Evolutionary conservation across 2,113 vertebrate species (phyloP).

Genomic region (Phrynocephalus versicolor): DNA sequence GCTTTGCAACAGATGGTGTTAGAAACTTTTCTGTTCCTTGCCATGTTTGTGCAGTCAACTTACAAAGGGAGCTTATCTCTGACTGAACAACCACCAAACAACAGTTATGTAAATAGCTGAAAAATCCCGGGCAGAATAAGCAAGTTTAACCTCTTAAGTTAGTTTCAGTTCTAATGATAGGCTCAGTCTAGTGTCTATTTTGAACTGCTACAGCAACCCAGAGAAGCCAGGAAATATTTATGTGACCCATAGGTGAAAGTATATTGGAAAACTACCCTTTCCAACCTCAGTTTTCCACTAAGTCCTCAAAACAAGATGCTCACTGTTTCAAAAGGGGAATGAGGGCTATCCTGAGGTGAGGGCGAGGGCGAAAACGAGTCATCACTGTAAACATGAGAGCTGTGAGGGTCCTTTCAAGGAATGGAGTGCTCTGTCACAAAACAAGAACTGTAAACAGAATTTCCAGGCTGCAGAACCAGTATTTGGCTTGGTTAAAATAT

Average conservation of each 20-base stretch:
- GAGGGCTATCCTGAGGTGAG: neutral
- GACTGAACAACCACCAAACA: no score
- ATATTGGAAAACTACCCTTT: conserved; percentile 12
- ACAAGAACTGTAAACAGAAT: neutral
- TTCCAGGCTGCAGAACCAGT: neutral
- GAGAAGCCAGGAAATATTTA: no score
- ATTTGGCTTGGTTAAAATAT: neutral
- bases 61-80: no score
- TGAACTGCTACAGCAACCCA: no score
- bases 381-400: neutral
- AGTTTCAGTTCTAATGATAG: no score
- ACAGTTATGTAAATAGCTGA: no score
- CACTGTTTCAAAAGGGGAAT: neutral
- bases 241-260: neutral
- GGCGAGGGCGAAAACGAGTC: neutral
- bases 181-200: no score
- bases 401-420: neutral
- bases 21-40: no score
- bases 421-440: neutral
- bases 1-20: no score
- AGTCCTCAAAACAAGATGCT: neutral
- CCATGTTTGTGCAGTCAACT: no score
- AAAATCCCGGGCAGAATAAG: no score
- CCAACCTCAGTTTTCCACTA: neutral
- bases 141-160: no score